Evolutionary conservation across 2,888 invertebrate genomes (phyloP), one percentile per base, ranked within the genome.

Genomic region (Aradus depressus): DNA sequence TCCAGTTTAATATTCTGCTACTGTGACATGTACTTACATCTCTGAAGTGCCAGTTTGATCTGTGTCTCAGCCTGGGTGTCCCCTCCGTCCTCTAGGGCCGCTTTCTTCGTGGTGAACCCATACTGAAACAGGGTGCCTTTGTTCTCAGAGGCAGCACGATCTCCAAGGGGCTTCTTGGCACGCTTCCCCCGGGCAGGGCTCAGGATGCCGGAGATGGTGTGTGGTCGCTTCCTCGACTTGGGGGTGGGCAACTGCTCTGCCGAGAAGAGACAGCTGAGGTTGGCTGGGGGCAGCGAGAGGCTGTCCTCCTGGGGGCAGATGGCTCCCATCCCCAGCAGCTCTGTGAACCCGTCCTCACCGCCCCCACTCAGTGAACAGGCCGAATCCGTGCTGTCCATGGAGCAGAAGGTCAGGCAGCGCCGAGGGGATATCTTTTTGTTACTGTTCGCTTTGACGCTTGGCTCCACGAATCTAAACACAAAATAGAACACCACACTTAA

Each of bases 21-120:
- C 31, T 31, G 10, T 12, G 12, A 19, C 35, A 21, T 14, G 22
- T 4, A 55, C 56, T 48, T 51, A 56, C 56, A 44, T 68, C 80
- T 68, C 14, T 82, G 78, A 55, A 86, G 67, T 0, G 85, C 85
- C 8, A 75, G 75, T 76, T 81, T 83, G 12, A 79, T 79, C 1
- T 70, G 67, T 1, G 83, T 80, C 64, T 88, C 88, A 41, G 83
- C 84, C 58, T 87, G 85, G 0, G 88, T 88, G n/a, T n/a, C n/a
- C 59, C 79, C 73, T 21, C 80, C 79, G 44, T 84, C 69, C 25
- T 28, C 31, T 10, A 41, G 22, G 3, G 42, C 3, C 21, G 26
- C 31, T 16, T 22, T 6, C 14, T 49, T 41, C 22, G 22, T 49
- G 1, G 47, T 47, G 37, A 47, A 47, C 14, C 62, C 63, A 43